Evolutionary conservation across 2,113 vertebrate genomes (phyloP).

Genomic region (Choloepus hoffmanni): DNA sequence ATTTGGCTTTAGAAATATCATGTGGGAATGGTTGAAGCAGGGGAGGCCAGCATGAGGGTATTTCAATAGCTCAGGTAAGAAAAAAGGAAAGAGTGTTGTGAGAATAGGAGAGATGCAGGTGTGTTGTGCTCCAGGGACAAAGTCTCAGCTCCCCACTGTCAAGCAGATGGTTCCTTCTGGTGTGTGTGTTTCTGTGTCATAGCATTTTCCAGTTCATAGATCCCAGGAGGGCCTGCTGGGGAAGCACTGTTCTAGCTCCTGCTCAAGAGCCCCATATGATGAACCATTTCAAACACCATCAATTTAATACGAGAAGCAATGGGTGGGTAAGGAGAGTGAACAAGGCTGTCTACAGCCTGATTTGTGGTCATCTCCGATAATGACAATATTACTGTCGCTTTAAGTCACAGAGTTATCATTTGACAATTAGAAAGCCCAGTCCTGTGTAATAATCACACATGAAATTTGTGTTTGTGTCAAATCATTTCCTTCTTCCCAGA

Average conservation of each 20-base stretch:
- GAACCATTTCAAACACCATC: background rate
- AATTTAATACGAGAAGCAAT: background rate
- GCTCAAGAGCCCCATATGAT: background rate
- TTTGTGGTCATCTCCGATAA: background rate
- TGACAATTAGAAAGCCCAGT: background rate
- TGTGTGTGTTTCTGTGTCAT: background rate
- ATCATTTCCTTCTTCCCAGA: background rate
- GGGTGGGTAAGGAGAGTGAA: background rate
- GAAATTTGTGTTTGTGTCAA: background rate
- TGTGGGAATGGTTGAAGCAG: background rate
- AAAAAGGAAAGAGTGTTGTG: background rate
- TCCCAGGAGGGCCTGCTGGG: background rate
- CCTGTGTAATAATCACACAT: background rate
- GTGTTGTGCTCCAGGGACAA: background rate
- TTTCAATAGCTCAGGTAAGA: background rate
- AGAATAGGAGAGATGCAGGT: background rate
- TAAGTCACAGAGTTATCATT: background rate
- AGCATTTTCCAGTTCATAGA: background rate
- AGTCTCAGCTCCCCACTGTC: background rate
- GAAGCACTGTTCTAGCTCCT: background rate
- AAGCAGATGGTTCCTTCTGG: background rate
- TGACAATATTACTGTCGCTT: background rate
- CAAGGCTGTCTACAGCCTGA: background rate
- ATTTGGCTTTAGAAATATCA: background rate
- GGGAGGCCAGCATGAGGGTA: background rate